These are phyloP conservation scores for Fringilla coelebs DNA, from an alignment of 2,797 vertebrate species.

Conservation along the genomic window DNA sequence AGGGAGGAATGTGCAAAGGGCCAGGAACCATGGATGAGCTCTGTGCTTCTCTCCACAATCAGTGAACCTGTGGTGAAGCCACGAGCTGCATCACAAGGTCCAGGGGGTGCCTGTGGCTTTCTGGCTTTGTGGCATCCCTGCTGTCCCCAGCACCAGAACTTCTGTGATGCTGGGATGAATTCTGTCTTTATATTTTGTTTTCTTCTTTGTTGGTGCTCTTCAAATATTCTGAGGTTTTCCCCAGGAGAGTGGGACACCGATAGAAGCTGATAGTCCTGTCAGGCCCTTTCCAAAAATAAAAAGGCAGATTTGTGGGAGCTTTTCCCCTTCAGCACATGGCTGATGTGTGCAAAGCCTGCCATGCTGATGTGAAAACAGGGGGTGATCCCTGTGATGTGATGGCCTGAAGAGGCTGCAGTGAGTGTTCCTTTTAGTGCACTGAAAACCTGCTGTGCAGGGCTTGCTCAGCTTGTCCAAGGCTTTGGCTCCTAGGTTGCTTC, in stretches of 20 bases:
- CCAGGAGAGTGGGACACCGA: not conserved
- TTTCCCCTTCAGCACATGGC: not conserved
- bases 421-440: not conserved
- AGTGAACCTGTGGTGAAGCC: not conserved
- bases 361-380: not conserved
- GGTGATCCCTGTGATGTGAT: not conserved
- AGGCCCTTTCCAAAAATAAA: conserved; percentile 21
- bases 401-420: not conserved
- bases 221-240: not conserved
- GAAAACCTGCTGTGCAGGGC: not conserved
- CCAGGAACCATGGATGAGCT: not conserved
- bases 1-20: not conserved
- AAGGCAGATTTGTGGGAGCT: not conserved
- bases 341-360: not conserved
- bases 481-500: not conserved
- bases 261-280: not conserved
- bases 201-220: not conserved
- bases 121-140: not conserved
- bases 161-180: not conserved
- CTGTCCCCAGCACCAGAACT: not conserved
- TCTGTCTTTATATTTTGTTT: not conserved
- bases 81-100: not conserved
- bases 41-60: not conserved
- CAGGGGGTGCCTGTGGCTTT: not conserved
- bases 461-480: not conserved